Base-by-base conservation (phyloP, 2,113 vertebrate genomes). In the Puntigrus tetrazona region DNA sequence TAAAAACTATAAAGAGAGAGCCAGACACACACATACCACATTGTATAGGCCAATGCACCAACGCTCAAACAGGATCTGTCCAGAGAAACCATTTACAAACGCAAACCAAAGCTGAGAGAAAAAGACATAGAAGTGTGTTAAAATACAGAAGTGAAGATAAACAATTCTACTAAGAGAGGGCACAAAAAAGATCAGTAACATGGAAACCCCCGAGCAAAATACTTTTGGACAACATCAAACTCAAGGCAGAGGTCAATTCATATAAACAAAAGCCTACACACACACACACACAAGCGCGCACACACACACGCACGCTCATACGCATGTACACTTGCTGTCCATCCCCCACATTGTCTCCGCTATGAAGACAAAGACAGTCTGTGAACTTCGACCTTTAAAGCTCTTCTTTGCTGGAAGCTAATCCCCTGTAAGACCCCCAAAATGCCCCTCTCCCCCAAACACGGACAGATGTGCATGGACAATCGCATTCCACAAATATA, bases 11-110 rank as follows among this genome's bases (percentile, higher is more conserved):
- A 38, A 45, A 61, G 34, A 27, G 57, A 38, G 31, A 50, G 9
- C 20, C 10, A 4, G 27, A 74, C 57, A 36, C 57, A 77, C 1
- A 95, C 98, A 97, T 95, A 99, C 98, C 96, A 99, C 98, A 0
- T 99, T 99, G 93, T 99, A 99, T 78, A 99, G 93, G 90, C 98
- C 97, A 31, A 99, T 99, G 92, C 97, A 99, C 98, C 98, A 99
- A 59, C 97, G 96, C 85, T 99, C 98, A 94, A 99, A 99, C 43
- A 99, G 94, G 94, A 99, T 99, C 95, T 99, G 98, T 20, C 98
- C 98, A 36, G 98, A 99, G 95, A 99, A 99, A 89, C 98, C 98
- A 90, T 99, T 99, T 89, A 99, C 96, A 80, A 99, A 99, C 87
- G 98, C 97, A 89, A 99, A 99, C 98, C 98, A 99, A 92, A 99